phyloP scores from a whole-genome alignment of 2,797 vertebrate species.

The Manis javanica region DNA sequence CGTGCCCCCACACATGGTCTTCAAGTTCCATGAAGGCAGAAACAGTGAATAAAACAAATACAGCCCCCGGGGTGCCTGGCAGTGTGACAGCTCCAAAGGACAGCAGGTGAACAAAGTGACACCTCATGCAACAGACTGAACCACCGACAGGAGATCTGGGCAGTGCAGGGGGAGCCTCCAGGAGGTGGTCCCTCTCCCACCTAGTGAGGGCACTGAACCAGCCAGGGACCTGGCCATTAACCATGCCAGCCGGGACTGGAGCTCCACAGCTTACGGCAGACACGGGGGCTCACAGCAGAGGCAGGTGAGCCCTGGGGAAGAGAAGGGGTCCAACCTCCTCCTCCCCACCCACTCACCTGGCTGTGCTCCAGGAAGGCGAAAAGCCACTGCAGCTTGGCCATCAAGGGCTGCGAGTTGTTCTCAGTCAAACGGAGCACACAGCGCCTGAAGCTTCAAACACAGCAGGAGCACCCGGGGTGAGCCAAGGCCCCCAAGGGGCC shows the following conservation, averaged over 20 bases:
- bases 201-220: not conserved
- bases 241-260: not conserved
- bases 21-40: not conserved
- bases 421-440: slow-evolving; percentile 88
- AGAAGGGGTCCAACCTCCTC: not conserved
- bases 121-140: not conserved
- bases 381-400: slow-evolving; percentile 90
- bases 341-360: slow-evolving; percentile 85
- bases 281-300: not conserved
- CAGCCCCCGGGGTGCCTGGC: not conserved
- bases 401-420: slow-evolving; percentile 89
- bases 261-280: not conserved
- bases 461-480: slow-evolving; percentile 61
- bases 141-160: not conserved
- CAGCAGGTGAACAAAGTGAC: not conserved
- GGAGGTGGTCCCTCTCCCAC: not conserved
- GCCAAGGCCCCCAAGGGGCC: not conserved
- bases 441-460: slow-evolving; percentile 88
- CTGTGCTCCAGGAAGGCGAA: slow-evolving; percentile 92
- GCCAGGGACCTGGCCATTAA: not conserved
- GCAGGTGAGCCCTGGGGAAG: not conserved
- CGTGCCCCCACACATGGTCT: not conserved
- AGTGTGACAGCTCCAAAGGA: not conserved
- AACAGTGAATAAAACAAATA: not conserved
- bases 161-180: too few species aligned